These are phyloP conservation scores for Thera britannica DNA, from an alignment of 2,888 invertebrate genomes.

Conservation along the genomic window DNA sequence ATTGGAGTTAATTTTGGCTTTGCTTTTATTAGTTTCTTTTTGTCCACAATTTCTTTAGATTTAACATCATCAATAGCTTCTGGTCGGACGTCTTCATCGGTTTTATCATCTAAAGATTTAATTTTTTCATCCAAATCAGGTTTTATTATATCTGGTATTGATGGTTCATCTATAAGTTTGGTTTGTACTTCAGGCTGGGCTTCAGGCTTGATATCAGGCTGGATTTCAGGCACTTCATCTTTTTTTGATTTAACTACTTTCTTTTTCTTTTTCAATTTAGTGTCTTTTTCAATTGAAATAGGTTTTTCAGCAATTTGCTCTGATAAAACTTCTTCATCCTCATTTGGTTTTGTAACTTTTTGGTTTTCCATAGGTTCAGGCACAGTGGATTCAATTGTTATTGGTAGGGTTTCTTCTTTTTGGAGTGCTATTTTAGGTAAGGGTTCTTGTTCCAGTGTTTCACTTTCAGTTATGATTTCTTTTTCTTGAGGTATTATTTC, in stretches of 20 bases:
- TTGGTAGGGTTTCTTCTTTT: not conserved
- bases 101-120: not conserved
- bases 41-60: constrained; percentile 24
- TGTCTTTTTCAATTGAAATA: constrained; percentile 7
- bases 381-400: not conserved
- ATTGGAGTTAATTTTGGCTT: constrained; percentile 77
- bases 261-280: constrained; percentile 19
- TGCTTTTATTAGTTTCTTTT: constrained; percentile 49
- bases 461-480: constrained; percentile 1
- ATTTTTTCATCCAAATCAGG: constrained; percentile 2
- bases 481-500: constrained; percentile 1
- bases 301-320: constrained; percentile 6
- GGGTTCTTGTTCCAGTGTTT: not conserved
- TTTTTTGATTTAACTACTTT: constrained; percentile 22
- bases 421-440: not conserved
- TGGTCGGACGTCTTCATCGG: not conserved
- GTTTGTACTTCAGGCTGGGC: not conserved
- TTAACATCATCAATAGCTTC: too few relatives aligned
- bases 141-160: not conserved
- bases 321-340: constrained; percentile 2
- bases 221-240: constrained; percentile 4
- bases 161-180: not conserved
- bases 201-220: not conserved
- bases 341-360: not conserved
- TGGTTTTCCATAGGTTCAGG: not conserved